Base-by-base conservation (phyloP, 2,888 invertebrate genomes). In the Pristionchus maxplancki region DNA sequence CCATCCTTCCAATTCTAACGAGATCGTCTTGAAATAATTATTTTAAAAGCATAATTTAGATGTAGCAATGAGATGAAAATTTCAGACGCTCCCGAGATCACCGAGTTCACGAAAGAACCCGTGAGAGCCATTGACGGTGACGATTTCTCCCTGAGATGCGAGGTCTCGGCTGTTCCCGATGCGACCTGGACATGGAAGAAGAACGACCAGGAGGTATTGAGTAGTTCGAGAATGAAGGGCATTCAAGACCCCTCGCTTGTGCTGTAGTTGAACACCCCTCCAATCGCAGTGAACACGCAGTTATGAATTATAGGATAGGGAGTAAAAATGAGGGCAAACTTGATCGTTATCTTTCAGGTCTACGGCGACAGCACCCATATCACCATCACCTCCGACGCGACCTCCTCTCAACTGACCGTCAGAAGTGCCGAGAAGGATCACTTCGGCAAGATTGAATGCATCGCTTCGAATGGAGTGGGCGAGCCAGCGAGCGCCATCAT, bases 401-500 rank as follows among this genome's bases (percentile, higher is more conserved):
- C 87, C 15, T 88, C 89, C 1, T 89, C 91, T 6, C 87, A 89
- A 48, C 74, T 93, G 4, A 90, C 90, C 8, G 50, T 93, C 37
- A 90, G 89, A 31, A 87, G 85, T 15, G 87, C 90, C 17, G 89
- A 88, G 17, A 86, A 20, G 20, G 90, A 89, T 13, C 89, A 92
- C 87, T 93, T 89, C 86, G 93, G 93, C 37, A 85, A 44, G 5
- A 93, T 91, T 89, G 89, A 89, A 28, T 93, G 93, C 87, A 74
- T 88, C 17, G 93, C 93, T 6, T 90, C 90, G 44, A 93, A 93
- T 83, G 90, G 90, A 44, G 89, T 92, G 64, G 93, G 92, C 37
- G 78, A 89, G 37, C 87, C 91, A 31, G 92, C 89, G 71, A 48
- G 50, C 15, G 90, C 90, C 24, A 37, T 86, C 11, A 90, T 93